A percentile compares a stretch with the other conserved stretches of the same genome.
Evolutionary conservation across 2,113 vertebrate species (phyloP).

Genomic region (Periophthalmus modestus): DNA sequence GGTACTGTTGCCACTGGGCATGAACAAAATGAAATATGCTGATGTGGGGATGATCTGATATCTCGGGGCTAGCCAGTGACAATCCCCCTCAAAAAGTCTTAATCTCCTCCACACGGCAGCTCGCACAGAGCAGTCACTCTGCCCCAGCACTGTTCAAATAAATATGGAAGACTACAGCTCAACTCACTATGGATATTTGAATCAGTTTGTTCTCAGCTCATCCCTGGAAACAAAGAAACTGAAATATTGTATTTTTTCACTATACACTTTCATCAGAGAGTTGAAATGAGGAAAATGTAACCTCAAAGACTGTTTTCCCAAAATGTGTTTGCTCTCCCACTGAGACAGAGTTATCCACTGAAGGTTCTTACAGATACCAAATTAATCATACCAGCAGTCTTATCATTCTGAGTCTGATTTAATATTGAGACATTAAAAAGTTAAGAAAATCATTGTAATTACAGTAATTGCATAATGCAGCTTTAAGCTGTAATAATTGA

Average conservation of each 20-base stretch:
- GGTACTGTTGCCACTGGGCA: constrained; percentile 29
- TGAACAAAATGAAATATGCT: constrained; percentile 61
- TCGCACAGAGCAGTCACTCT: constrained; percentile 5
- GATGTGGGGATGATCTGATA: constrained; percentile 58
- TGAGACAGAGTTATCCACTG: not conserved
- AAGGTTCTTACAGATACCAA: not conserved
- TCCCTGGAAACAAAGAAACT: not conserved
- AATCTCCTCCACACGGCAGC: constrained; percentile 25
- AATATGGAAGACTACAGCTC: constrained; percentile 27
- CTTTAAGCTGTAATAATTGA: not conserved
- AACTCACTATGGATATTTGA: not conserved
- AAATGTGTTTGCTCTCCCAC: not conserved
- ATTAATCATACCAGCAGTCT: no score
- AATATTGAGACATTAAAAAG: not conserved
- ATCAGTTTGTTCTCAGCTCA: not conserved
- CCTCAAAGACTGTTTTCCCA: not conserved
- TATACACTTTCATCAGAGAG: not conserved
- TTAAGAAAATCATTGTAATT: not conserved
- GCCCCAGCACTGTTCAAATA: constrained; percentile 25
- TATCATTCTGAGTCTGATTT: not conserved
- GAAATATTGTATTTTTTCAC: not conserved
- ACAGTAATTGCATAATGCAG: no score
- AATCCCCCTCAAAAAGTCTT: constrained; percentile 43
- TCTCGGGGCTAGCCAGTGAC: constrained; percentile 53
- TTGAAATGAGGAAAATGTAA: not conserved